Percentiles rank a stretch among this genome's conserved stretches.
Evolutionary conservation across 2,113 vertebrate species (phyloP).

Genomic region (Sterna hirundo): DNA sequence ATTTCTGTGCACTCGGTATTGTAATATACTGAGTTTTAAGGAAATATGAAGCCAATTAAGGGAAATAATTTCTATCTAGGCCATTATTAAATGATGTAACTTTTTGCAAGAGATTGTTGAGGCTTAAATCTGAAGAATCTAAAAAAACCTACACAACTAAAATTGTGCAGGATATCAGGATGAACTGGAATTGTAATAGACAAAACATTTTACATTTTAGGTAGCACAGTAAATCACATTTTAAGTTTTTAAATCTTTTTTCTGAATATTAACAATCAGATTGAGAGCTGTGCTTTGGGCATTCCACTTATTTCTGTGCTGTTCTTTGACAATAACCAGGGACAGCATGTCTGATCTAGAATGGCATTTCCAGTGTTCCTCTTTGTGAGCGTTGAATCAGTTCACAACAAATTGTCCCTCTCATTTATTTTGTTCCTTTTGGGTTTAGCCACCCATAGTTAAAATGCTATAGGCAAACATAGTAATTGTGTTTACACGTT

Average conservation of each 20-base stretch:
- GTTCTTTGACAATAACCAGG: not conserved
- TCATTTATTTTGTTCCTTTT: not conserved
- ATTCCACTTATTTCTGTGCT: not conserved
- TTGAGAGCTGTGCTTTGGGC: not conserved
- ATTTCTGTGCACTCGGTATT: not conserved
- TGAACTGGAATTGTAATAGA: not conserved
- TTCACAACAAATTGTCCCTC: not conserved
- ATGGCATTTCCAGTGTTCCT: not conserved
- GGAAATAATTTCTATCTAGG: not conserved
- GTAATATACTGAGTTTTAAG: not conserved
- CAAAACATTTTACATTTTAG: not conserved
- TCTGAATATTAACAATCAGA: not conserved
- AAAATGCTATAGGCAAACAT: not conserved
- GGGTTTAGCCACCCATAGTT: not conserved
- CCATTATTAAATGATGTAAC: not conserved
- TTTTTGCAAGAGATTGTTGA: not conserved
- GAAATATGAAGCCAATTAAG: not conserved
- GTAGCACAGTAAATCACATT: not conserved
- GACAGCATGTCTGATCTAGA: not conserved
- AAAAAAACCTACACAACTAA: not conserved
- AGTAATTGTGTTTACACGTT: not conserved
- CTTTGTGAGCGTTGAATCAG: not conserved
- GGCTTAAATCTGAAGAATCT: not conserved
- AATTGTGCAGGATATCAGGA: not conserved
- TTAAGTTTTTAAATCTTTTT: not conserved